phyloP scores from a whole-genome alignment of 2,113 vertebrate species.

The Stigmatopora nigra region DNA sequence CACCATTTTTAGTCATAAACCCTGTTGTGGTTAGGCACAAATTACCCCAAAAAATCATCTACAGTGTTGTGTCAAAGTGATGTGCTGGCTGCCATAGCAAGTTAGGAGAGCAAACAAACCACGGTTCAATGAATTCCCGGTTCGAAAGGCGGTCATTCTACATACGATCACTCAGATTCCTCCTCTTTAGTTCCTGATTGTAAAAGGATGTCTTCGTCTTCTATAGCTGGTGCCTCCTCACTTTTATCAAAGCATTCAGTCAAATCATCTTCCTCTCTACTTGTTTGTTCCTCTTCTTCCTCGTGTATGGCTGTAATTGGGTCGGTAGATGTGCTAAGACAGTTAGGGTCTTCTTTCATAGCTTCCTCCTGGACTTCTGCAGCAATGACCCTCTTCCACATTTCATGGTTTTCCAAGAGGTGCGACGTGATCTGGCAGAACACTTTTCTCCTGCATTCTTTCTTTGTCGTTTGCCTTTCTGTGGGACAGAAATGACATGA shows the following conservation, averaged over 20 bases:
- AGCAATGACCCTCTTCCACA: slow-evolving; percentile 89
- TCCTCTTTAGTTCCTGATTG: slow-evolving; percentile 53
- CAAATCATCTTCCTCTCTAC: slow-evolving; percentile 65
- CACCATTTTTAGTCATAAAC: slow-evolving; percentile 38
- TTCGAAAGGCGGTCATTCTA: slow-evolving; percentile 47
- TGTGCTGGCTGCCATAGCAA: slow-evolving; percentile 88
- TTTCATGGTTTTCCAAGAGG: slow-evolving; percentile 88
- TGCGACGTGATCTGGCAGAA: slow-evolving; percentile 92
- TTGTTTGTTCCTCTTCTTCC: slow-evolving; percentile 79
- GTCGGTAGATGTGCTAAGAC: slow-evolving; percentile 66
- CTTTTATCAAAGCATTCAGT: slow-evolving; percentile 67
- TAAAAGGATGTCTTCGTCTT: slow-evolving; percentile 46
- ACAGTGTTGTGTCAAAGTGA: slow-evolving; percentile 99
- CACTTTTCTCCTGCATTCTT: slow-evolving; percentile 74
- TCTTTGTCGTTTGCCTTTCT: slow-evolving; percentile 76
- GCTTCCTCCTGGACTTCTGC: slow-evolving; percentile 65
- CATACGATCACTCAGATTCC: slow-evolving; percentile 46
- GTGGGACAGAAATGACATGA: slow-evolving; percentile 38
- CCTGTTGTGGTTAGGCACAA: slow-evolving; percentile 75
- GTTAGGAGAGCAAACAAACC: slow-evolving; percentile 63
- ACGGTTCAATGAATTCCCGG: slow-evolving; percentile 45
- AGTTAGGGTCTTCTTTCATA: slow-evolving; percentile 61
- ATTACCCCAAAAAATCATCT: slow-evolving; percentile 83
- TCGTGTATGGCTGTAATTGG: slow-evolving; percentile 85
- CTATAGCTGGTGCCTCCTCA: slow-evolving; percentile 55